Evolutionary conservation across 2,888 invertebrate species (phyloP), one percentile per base, ranked within the genome.

Genomic region (Cheiracanthium punctorium): DNA sequence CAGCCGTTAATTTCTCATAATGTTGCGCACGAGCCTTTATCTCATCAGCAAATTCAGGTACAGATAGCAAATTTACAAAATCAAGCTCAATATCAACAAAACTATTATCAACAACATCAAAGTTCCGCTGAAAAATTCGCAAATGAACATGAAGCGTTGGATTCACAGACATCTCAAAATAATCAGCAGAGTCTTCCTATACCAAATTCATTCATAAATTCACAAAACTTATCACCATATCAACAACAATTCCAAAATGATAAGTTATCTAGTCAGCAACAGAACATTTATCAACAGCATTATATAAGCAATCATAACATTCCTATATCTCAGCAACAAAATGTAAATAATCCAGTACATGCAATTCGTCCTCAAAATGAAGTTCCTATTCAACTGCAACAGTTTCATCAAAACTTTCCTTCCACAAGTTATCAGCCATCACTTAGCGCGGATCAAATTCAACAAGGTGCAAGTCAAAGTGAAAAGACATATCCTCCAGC

Each of bases 281-380:
- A 24, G n/a, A 64, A 28, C 24, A 20, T 12, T n/a, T n/a, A n/a
- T 20, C 82, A 82, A 0, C 64, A 58, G n/a, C 43, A 70, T n/a
- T 73, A 48, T 20, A 43, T 82, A 1, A 81, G 74, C 70, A 82
- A 76, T 71, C 82, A 76, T n/a, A 71, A 76, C 64, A 41, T 41
- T 17, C 75, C 74, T 41, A 14, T 20, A 2, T 1, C 14, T 5
- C 43, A 43, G 30, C 10, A 52, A 1, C 67, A 70, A 41, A 8
- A 24, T 24, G 67, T 41, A 58, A 58, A 58, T 58, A 58, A 24
- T 7, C 24, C 20, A 5, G 7, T 24, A 2, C 24, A 58, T 12
- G 5, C 17, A n/a, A n/a, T n/a, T n/a, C 8, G 24, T 17, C 24
- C 58, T 17, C 58, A 58, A 24, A 24, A 58, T 58, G 58, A 58